Percentiles rank a stretch among this genome's conserved stretches.
Evolutionary conservation across 2,888 invertebrate species (phyloP).

Genomic region (Cecidostiba fungosa): DNA sequence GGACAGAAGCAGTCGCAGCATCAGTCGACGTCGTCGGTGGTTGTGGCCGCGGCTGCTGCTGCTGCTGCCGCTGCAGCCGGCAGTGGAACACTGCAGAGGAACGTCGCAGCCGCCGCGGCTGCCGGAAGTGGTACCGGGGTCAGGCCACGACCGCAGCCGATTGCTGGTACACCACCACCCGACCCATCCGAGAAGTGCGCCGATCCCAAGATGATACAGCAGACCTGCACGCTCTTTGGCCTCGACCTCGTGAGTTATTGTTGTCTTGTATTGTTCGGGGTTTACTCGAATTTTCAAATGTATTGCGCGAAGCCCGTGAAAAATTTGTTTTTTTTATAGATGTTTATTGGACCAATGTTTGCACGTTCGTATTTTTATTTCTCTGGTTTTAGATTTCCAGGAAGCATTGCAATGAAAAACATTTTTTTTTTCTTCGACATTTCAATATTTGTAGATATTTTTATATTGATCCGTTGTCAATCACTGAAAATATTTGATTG

Average conservation of each 20-base stretch:
- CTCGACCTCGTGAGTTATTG: constrained; percentile 87
- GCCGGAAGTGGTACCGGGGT: constrained; percentile 80
- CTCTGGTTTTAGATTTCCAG: no score
- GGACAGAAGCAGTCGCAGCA: constrained; percentile 72
- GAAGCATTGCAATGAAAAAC: no score
- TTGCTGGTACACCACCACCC: constrained; percentile 93
- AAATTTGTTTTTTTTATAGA: no score
- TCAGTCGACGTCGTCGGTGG: neutral
- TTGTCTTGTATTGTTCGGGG: neutral
- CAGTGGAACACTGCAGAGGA: constrained; percentile 74
- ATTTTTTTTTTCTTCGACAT: no score
- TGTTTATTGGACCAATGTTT: no score
- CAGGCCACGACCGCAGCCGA: constrained; percentile 93
- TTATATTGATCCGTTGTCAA: no score
- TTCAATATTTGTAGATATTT: no score
- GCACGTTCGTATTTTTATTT: no score
- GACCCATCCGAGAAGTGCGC: constrained; percentile 91
- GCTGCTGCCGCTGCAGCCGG: neutral
- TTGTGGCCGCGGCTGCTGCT: constrained; percentile 20
- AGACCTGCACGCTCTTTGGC: constrained; percentile 94
- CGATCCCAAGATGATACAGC: constrained; percentile 93
- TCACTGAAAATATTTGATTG: neutral
- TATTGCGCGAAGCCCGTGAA: no score
- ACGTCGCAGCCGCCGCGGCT: constrained; percentile 70
- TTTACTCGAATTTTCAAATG: neutral